Conservation (phyloP, 2,888 invertebrate species). For the Lottia scabra region DNA sequence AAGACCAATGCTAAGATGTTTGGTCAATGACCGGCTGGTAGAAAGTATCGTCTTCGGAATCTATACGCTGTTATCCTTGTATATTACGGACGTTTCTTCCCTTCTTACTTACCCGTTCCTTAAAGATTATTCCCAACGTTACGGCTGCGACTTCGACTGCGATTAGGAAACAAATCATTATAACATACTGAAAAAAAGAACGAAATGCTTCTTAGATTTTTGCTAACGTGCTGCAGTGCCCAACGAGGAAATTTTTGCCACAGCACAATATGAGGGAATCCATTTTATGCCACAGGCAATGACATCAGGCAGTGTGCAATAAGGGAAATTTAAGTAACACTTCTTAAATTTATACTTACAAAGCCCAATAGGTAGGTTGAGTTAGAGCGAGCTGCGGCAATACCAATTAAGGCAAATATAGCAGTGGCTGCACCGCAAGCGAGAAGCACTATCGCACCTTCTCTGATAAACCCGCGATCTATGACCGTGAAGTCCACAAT, state of each 20-base stretch:
- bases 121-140: conserved; percentile 13
- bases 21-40: too few species aligned
- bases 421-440: conserved; percentile 10
- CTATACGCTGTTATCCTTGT: too few species aligned
- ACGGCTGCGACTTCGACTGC: conserved; percentile 18
- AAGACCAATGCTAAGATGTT: too few species aligned
- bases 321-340: too few species aligned
- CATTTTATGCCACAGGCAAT: too few species aligned
- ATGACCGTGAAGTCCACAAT: conserved; percentile 1
- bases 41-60: too few species aligned
- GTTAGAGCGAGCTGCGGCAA: conserved; percentile 11
- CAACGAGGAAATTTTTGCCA: too few species aligned
- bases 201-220: too few species aligned
- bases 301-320: too few species aligned
- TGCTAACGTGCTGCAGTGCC: too few species aligned
- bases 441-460: conserved; percentile 14
- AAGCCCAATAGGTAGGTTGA: conserved; percentile 7
- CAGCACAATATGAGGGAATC: too few species aligned
- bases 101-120: conserved; percentile 6
- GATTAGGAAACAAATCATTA: conserved; percentile 9
- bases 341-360: conserved; percentile 1
- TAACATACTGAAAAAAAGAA: conserved; percentile 14
- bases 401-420: conserved; percentile 14
- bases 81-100: too few species aligned
- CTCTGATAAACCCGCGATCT: conserved; percentile 9